phyloP scores from a whole-genome alignment of 1,140 invertebrate genomes.

The Drosophila paulistorum region DNA sequence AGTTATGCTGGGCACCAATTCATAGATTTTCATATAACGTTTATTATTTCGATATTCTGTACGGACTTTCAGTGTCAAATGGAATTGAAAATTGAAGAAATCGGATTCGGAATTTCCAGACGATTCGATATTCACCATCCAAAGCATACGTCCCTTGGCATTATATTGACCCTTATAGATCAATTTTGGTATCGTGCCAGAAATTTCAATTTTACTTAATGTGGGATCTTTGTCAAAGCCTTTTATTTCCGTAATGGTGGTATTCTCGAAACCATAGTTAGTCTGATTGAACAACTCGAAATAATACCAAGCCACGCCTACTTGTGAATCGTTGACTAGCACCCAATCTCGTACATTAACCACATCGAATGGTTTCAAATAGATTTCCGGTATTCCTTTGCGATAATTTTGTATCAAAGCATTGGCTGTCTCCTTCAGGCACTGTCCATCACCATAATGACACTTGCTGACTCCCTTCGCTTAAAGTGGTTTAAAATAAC shows the following conservation, averaged over 20 bases:
- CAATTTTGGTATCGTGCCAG: slow-evolving; percentile 51
- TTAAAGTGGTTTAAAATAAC: not conserved
- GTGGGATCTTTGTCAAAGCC: slow-evolving; percentile 65
- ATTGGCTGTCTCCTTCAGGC: slow-evolving; percentile 50
- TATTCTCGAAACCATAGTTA: slow-evolving; percentile 65
- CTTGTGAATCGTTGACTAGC: slow-evolving; percentile 50
- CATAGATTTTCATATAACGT: slow-evolving; percentile 60
- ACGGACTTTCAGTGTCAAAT: slow-evolving; percentile 48
- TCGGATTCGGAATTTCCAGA: slow-evolving; percentile 49
- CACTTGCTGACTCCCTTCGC: slow-evolving; percentile 53
- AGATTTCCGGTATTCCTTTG: slow-evolving; percentile 57
- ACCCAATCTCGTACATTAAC: slow-evolving; percentile 47
- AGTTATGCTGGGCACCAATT: slow-evolving; percentile 50
- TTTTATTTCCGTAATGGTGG: slow-evolving; percentile 53
- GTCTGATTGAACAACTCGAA: slow-evolving; percentile 53
- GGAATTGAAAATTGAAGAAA: slow-evolving; percentile 56
- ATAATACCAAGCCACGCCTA: slow-evolving; percentile 52
- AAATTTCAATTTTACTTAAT: slow-evolving; percentile 44
- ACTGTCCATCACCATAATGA: slow-evolving; percentile 53
- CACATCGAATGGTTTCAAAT: slow-evolving; percentile 53
- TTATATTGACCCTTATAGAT: slow-evolving; percentile 55
- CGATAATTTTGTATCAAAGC: slow-evolving; percentile 42
- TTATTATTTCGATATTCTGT: slow-evolving; percentile 65
- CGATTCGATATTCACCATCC: slow-evolving; percentile 54
- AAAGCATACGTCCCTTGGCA: slow-evolving; percentile 56